Evolutionary conservation across 2,888 invertebrate species (phyloP).

Genomic region (Harpalus rubripes): DNA sequence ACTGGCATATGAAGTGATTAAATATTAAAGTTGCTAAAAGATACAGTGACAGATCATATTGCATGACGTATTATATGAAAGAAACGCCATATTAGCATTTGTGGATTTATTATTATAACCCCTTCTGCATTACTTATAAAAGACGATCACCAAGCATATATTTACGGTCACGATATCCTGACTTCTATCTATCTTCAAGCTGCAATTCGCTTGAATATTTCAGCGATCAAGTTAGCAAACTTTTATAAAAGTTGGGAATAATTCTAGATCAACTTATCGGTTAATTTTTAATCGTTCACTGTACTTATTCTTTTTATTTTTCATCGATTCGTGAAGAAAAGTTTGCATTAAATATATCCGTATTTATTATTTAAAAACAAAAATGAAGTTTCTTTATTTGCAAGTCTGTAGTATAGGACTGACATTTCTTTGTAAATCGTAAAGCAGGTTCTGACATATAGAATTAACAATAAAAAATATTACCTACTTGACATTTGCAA

Average conservation of each 20-base stretch:
- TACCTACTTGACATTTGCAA: conserved; percentile 55
- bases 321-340: conserved; percentile 22
- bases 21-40: conserved; percentile 56
- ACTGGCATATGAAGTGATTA: conserved; percentile 28
- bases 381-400: conserved; percentile 25
- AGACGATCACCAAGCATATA: conserved; percentile 52
- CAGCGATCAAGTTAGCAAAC: conserved; percentile 50
- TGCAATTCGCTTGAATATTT: conserved; percentile 55
- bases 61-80: conserved; percentile 31
- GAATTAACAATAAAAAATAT: conserved; percentile 55
- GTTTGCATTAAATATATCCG: conserved; percentile 10
- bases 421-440: conserved; percentile 57
- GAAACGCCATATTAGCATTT: conserved; percentile 31
- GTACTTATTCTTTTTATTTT: conserved; percentile 43
- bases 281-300: conserved; percentile 52
- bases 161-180: conserved; percentile 44
- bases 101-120: conserved; percentile 51
- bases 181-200: conserved; percentile 21
- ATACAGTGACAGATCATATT: conserved; percentile 41
- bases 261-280: conserved; percentile 35
- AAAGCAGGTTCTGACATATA: conserved; percentile 60
- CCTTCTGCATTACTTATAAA: conserved; percentile 34
- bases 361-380: conserved; percentile 27
- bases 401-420: background rate
- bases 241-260: conserved; percentile 51